A percentile compares a stretch with the other conserved stretches of the same genome.
Conservation (phyloP, 1,140 invertebrate species). For the Ceratosolen fusciceps region DNA sequence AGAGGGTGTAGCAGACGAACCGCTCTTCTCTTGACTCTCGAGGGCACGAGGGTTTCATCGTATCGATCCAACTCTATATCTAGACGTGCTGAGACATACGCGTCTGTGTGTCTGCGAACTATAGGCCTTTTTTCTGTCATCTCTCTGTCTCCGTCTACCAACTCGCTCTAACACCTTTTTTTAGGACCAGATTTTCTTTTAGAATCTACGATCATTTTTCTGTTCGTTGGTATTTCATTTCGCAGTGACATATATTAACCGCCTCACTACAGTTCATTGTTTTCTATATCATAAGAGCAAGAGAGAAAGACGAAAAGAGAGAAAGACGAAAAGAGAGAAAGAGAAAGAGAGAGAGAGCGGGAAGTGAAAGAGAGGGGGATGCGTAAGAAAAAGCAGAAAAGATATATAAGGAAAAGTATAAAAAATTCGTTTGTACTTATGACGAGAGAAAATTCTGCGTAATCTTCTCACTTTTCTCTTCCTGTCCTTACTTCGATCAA, state of each 20-base stretch:
- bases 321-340: background rate
- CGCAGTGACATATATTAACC: background rate
- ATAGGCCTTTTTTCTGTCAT: slow-evolving; percentile 19
- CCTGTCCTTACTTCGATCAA: background rate
- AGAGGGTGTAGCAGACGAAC: background rate
- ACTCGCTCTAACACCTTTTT: background rate
- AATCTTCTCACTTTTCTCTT: background rate
- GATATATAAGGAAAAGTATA: too few species aligned
- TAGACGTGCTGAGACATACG: background rate
- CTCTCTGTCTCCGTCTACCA: background rate
- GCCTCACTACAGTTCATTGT: background rate
- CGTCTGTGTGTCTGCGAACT: background rate
- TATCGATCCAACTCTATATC: slow-evolving; percentile 28
- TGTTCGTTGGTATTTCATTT: background rate
- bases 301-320: background rate
- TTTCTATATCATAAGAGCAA: background rate
- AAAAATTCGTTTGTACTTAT: background rate
- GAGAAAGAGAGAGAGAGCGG: background rate
- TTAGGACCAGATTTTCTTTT: slow-evolving; percentile 15
- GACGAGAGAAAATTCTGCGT: background rate
- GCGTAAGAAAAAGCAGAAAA: too few species aligned
- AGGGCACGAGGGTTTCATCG: slow-evolving; percentile 29
- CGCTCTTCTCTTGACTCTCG: slow-evolving; percentile 5
- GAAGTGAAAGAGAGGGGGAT: background rate
- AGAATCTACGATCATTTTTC: background rate